Evolutionary conservation across 2,888 invertebrate genomes (phyloP), one percentile per base, ranked within the genome.

Genomic region (Pimpla rufipes): DNA sequence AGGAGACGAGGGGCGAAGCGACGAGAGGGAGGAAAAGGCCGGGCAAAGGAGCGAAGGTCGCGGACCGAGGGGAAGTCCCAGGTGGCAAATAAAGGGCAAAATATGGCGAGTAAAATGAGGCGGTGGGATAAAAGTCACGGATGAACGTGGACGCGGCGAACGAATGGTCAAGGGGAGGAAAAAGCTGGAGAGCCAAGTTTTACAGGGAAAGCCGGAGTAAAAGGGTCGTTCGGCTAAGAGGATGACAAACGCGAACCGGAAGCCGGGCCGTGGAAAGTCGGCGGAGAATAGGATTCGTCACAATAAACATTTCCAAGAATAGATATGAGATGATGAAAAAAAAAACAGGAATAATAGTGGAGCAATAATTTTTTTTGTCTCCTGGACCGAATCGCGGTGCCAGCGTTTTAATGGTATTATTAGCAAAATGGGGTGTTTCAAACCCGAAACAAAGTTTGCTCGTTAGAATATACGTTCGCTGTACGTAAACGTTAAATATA

Each of bases 41-140:
- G n/a, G n/a, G n/a, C n/a, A n/a, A 37, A 16, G 37, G 62, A 40
- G 62, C 62, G 37, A 62, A 62, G 62, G 62, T 37, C 62, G 62
- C 16, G 37, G 35, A 62, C 37, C 62, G 37, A 3, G 23, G 37
- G 11, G 18, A 62, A 62, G 40, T 62, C 62, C 62, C 62, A 37
- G 62, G 37, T 62, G 37, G 62, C 62, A 37, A 62, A 62, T 62
- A 62, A 62, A 62, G 62, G 37, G 62, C 62, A 37, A 62, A 62
- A 62, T 62, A 62, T 62, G 62, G 16, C 18, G 37, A 62, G 37
- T 62, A 11, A 62, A 62, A 62, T 37, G 37, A 62, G 40, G 35
- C 62, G 62, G 37, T 62, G 62, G 37, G n/a, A 16, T n/a, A 62
- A 18, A 62, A 62, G 62, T 62, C 62, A 62, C 62, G 40, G 37